Conservation (phyloP, 2,797 vertebrate genomes). For the Echiichthys vipera region DNA sequence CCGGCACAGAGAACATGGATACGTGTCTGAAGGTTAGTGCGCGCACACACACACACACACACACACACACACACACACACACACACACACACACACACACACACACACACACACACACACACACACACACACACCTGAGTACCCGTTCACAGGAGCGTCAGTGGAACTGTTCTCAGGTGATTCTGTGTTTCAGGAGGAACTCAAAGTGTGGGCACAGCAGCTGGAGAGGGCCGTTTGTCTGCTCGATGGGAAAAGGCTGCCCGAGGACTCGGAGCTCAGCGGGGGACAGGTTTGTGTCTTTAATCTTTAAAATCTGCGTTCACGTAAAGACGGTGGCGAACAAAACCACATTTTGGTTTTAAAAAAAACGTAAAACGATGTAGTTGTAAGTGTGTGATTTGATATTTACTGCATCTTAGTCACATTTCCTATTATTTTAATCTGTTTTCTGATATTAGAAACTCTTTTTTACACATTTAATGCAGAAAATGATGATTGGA, state of each 20-base stretch:
- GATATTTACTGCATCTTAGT: too few relatives aligned
- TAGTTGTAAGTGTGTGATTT: too few relatives aligned
- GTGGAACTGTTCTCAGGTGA: constrained; percentile 12
- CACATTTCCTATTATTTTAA: too few relatives aligned
- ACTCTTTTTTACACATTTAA: too few relatives aligned
- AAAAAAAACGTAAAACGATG: too few relatives aligned
- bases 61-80: not conserved
- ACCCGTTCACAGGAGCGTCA: not conserved
- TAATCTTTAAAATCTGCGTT: not conserved
- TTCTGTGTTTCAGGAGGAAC: constrained; percentile 85
- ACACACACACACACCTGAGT: not conserved
- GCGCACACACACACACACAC: not conserved
- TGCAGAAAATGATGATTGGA: too few relatives aligned
- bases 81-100: not conserved
- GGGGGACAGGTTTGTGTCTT: constrained; percentile 70
- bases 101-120: not conserved
- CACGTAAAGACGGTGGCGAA: not conserved
- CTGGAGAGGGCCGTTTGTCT: constrained; percentile 89
- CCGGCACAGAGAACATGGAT: constrained; percentile 79
- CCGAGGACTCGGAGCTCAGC: constrained; percentile 84
- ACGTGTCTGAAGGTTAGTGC: constrained; percentile 86
- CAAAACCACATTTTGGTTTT: not conserved
- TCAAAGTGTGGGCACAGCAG: constrained; percentile 89
- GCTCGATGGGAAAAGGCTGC: constrained; percentile 88
- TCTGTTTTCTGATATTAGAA: too few relatives aligned